Percentiles rank a stretch among this genome's conserved stretches.
Conservation (phyloP, 2,888 invertebrate genomes). For the Phortica okadai region DNA sequence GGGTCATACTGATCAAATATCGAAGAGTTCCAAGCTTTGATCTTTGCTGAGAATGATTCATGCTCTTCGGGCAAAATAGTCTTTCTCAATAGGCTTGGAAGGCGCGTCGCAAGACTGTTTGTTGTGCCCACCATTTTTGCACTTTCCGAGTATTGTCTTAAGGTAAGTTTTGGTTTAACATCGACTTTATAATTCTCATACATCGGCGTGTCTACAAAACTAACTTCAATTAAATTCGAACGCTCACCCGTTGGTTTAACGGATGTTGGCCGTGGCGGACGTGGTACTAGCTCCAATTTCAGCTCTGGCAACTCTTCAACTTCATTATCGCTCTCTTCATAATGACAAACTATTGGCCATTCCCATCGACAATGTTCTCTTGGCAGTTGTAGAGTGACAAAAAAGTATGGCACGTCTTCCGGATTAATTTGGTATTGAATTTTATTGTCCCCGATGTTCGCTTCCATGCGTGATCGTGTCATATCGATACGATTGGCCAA, state of each 20-base stretch:
- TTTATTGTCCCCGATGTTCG: neutral
- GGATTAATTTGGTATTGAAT: constrained; percentile 24
- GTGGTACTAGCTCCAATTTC: neutral
- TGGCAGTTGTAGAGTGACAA: constrained; percentile 63
- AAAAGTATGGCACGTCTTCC: constrained; percentile 58
- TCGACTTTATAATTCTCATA: too few species aligned
- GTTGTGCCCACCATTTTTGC: neutral
- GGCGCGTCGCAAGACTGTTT: neutral
- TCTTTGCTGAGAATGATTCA: too few species aligned
- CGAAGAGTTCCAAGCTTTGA: too few species aligned
- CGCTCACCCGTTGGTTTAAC: neutral
- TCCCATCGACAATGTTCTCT: constrained; percentile 64
- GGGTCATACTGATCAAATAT: too few species aligned
- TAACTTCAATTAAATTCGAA: too few species aligned
- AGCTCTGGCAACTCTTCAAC: neutral
- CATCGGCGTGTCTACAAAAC: too few species aligned
- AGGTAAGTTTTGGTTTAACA: neutral
- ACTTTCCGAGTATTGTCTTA: neutral
- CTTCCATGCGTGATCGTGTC: neutral
- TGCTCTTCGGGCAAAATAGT: too few species aligned
- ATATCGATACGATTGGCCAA: neutral
- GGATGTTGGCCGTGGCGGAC: neutral
- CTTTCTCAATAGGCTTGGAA: neutral
- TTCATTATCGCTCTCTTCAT: constrained; percentile 46
- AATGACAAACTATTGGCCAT: constrained; percentile 68